Percentiles rank a stretch among this genome's conserved stretches.
Evolutionary conservation across 1,140 invertebrate genomes (phyloP).

Genomic region (Piezodorus guildinii): DNA sequence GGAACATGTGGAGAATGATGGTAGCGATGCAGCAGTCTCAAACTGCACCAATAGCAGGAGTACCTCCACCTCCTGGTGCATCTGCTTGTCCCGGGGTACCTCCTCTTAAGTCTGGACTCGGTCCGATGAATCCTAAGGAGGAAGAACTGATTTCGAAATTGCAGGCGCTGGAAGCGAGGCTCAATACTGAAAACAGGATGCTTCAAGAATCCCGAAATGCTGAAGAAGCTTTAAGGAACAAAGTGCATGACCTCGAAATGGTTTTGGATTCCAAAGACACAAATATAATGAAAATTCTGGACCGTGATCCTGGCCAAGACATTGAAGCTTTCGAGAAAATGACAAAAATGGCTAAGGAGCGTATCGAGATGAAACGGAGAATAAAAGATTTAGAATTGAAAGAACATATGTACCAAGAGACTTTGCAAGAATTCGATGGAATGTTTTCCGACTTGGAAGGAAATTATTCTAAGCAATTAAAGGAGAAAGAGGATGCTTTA

Average conservation of each 20-base stretch:
- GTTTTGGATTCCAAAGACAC: slow-evolving; percentile 2
- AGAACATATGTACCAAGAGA: slow-evolving; percentile 56
- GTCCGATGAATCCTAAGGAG: slow-evolving; percentile 2
- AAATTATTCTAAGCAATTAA: slow-evolving; percentile 42
- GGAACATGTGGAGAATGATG: slow-evolving; percentile 40
- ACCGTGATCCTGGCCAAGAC: slow-evolving; percentile 14
- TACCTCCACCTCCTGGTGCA: not conserved
- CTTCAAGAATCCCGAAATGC: slow-evolving; percentile 19
- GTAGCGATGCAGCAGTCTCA: slow-evolving; percentile 12
- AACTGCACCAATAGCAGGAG: not conserved
- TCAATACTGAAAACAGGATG: slow-evolving; percentile 20
- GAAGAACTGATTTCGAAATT: slow-evolving; percentile 21
- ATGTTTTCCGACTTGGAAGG: slow-evolving; percentile 58
- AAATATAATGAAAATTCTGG: not conserved
- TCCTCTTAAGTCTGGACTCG: too few species aligned
- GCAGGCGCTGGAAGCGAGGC: slow-evolving; percentile 36
- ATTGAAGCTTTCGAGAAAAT: slow-evolving; percentile 21
- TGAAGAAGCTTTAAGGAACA: slow-evolving; percentile 19
- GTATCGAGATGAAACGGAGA: slow-evolving; percentile 28
- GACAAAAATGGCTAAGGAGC: slow-evolving; percentile 24
- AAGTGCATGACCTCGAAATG: slow-evolving; percentile 17
- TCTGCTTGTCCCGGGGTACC: not conserved
- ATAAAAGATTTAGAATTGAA: slow-evolving; percentile 32
- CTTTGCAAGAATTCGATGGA: slow-evolving; percentile 57
- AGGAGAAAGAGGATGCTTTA: slow-evolving; percentile 30